These are phyloP conservation scores for Xenops minutus DNA, from an alignment of 2,797 vertebrate species.

Conservation along the genomic window DNA sequence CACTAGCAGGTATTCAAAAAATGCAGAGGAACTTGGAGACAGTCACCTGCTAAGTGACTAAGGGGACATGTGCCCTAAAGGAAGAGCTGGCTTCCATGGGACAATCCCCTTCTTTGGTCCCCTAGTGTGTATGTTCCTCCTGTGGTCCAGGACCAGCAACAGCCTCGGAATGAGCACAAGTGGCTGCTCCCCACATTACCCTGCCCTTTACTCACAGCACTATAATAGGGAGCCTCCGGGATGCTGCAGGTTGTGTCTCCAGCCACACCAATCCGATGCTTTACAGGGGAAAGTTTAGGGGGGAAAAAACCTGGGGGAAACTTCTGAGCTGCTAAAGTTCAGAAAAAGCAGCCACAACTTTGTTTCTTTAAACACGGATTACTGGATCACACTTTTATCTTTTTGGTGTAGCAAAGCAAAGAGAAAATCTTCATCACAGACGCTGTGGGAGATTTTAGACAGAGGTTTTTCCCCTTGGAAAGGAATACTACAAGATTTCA, in stretches of 20 bases:
- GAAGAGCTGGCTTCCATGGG: background rate
- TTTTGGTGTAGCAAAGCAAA: background rate
- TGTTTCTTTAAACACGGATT: background rate
- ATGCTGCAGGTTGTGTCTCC: background rate
- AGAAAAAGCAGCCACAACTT: background rate
- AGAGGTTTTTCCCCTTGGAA: background rate
- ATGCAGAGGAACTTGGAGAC: background rate
- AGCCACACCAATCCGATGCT: background rate
- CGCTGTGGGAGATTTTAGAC: background rate
- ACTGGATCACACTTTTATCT: background rate
- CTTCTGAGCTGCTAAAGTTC: background rate
- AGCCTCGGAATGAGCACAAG: background rate
- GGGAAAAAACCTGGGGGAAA: background rate
- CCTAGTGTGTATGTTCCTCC: accelerated
- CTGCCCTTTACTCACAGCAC: background rate
- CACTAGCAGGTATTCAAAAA: background rate
- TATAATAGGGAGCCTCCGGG: background rate
- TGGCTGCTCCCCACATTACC: background rate
- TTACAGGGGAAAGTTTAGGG: background rate
- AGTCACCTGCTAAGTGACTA: background rate
- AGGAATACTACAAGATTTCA: background rate
- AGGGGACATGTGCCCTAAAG: accelerated
- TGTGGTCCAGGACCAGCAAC: background rate
- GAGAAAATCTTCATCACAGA: background rate
- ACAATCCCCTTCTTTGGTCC: background rate